Base-by-base conservation (phyloP, 1,140 invertebrate genomes). In the Brachionus plicatilis region DNA sequence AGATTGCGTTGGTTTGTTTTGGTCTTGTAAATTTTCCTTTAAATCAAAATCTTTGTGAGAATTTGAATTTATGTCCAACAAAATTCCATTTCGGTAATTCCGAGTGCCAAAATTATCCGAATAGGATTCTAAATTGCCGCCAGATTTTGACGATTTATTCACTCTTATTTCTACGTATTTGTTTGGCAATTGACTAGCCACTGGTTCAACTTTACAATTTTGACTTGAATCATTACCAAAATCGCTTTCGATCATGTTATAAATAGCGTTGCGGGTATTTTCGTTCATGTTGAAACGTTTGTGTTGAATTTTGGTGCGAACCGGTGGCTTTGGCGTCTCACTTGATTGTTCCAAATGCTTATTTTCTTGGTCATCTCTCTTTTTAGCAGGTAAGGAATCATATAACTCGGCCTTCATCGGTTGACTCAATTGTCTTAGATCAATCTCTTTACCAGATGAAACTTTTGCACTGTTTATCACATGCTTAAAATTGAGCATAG, bases 231-330 rank as follows among this genome's bases (percentile, higher is more conserved):
- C 72, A n/a, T 76, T 76, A 50, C 27, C 27, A 20, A 76, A 27
- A 76, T 76, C 72, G 27, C 12, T 76, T 27, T 76, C 72, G 20
- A 76, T 76, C 47, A 76, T 50, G 14, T 76, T 76, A 76, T 76
- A 76, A 17, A 50, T 20, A 50, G 41, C 43, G 27, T 24, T 76
- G 7, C 20, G 17, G 8, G 43, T 50, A 50, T 76, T 76, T 50
- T 50, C 41, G 24, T 47, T 76, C 9, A 76, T 24, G 27, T 76
- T 76, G 47, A 76, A 50, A 11, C 72, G 41, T 27, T 76, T 76
- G 6, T 41, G 27, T 2, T 72, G 29, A 20, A 72, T 76, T 76
- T 76, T 76, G 24, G 72, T 76, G 12, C 72, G 14, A 29, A 76
- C 24, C 1, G 72, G 72, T 6, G 72, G 20, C 7, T 76, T 76